Percentiles rank a stretch among this genome's conserved stretches.
Conservation (phyloP, 2,888 invertebrate species). For the Galerucella pusilla region DNA sequence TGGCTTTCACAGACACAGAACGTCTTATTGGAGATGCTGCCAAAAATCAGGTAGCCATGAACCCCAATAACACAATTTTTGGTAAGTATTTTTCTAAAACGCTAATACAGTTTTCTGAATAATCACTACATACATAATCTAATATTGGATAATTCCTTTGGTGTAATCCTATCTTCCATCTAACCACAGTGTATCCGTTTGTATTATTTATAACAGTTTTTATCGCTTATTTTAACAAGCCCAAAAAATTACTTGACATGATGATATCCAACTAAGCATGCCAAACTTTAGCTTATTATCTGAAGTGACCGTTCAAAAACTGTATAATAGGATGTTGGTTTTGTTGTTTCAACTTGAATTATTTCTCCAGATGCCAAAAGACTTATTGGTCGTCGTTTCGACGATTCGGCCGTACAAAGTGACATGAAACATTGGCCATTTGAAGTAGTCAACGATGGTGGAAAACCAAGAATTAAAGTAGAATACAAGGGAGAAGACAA, state of each 20-base stretch:
- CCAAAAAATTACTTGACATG: background rate
- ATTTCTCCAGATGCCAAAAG: conserved; percentile 85
- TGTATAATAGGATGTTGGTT: background rate
- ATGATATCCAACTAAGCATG: conserved; percentile 22
- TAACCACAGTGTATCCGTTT: too few species aligned
- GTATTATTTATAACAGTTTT: too few species aligned
- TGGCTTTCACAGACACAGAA: conserved; percentile 87
- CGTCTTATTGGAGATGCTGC: conserved; percentile 86
- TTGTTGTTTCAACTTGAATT: background rate
- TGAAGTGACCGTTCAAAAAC: conserved; percentile 7
- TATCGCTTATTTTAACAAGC: too few species aligned
- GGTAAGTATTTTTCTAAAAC: conserved; percentile 67
- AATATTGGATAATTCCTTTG: too few species aligned
- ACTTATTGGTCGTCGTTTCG: conserved; percentile 91
- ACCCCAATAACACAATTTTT: conserved; percentile 88
- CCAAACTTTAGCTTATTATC: conserved; percentile 34
- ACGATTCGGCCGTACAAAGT: conserved; percentile 88
- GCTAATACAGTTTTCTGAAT: too few species aligned
- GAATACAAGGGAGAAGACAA: conserved; percentile 90
- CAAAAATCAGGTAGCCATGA: conserved; percentile 88
- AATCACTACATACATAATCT: too few species aligned
- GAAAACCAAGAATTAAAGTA: conserved; percentile 85
- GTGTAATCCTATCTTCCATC: too few species aligned
- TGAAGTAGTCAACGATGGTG: conserved; percentile 82
- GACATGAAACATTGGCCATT: conserved; percentile 97